Evolutionary conservation across 2,797 vertebrate genomes (phyloP), one percentile per base, ranked within the genome.

Genomic region (Sebastes cheni): DNA sequence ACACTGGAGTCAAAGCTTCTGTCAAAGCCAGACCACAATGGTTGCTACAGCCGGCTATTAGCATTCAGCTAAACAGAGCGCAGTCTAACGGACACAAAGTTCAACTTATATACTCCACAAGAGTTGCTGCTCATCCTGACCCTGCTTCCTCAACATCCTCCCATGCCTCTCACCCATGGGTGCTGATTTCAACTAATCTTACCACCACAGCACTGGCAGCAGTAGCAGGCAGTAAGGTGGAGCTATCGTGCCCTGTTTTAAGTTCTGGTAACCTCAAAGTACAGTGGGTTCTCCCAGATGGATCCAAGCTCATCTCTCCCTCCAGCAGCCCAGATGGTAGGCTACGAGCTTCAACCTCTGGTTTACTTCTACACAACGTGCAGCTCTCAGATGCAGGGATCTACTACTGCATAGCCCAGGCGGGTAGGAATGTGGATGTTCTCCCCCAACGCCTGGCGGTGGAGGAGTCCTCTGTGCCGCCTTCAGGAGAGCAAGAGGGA

Each of bases 1-100:
- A 98, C 82, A 99, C 98, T 5, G 97, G 97, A 6, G 96, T 99
- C 55, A 95, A 89, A 90, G 97, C 97, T 58, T 95, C 95, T 27
- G 75, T 99, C 61, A 50, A 90, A 25, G 91, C 96, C 22, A 90
- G 92, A 6, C 97, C 97, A 1, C 91, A 93, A 0, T 99, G 98
- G 98, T 86, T 99, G 29, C 94, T 97, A 89, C 97, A 98, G 84
- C 89, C 96, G 1, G 80, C 92, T 36, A 77, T 99, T 39, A 95
- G 96, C 32, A 93, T 99, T 67, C 96, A 96, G 27, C 92, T 99
- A 6, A 95, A 99, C 81, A 95, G 98, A 58, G 96, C 88, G 0
- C 96, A 94, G 79, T 99, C 98, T 29, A 96, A 95, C 0, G 94
- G 94, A 30, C 91, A 93, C 7, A 95, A 88, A 68, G 96, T 98